phyloP scores from a whole-genome alignment of 1,140 invertebrate genomes.

The Drosophila santomea region DNA sequence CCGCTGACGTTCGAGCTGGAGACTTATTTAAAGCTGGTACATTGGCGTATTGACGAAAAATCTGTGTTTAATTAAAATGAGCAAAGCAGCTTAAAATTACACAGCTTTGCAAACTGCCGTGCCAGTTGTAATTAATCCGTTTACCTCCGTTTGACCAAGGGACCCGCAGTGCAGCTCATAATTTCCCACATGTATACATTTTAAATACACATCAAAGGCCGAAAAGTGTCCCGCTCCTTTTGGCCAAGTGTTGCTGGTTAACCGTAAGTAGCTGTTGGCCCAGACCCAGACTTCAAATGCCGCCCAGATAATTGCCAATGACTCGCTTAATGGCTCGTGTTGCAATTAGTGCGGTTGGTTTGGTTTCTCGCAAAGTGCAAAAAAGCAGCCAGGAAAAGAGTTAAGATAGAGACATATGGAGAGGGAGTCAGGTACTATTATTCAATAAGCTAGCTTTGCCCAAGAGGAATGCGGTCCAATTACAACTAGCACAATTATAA shows the following conservation, averaged over 20 bases:
- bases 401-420: constrained; percentile 18
- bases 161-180: constrained; percentile 54
- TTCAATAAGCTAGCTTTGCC: constrained; percentile 13
- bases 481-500: constrained; percentile 16
- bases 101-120: constrained; percentile 7
- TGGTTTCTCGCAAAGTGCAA: constrained; percentile 9
- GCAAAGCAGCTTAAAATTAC: constrained; percentile 64
- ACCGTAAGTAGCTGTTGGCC: constrained; percentile 70
- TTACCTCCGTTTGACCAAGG: constrained; percentile 56
- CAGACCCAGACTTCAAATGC: constrained; percentile 43
- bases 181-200: constrained; percentile 76
- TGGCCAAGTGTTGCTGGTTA: constrained; percentile 78
- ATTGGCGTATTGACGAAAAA: constrained; percentile 5
- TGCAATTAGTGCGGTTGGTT: constrained; percentile 75
- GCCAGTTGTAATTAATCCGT: constrained; percentile 61
- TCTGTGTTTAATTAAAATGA: constrained; percentile 65
- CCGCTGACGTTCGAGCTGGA: constrained; percentile 13
- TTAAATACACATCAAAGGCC: constrained; percentile 77
- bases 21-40: constrained; percentile 33
- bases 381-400: constrained; percentile 13
- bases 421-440: constrained; percentile 27
- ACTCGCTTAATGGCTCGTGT: constrained; percentile 72
- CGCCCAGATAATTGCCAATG: constrained; percentile 72
- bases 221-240: neutral
- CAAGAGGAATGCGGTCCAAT: constrained; percentile 14